Evolutionary conservation across 1,140 invertebrate genomes (phyloP).

Genomic region (Adoxophyes honmai): DNA sequence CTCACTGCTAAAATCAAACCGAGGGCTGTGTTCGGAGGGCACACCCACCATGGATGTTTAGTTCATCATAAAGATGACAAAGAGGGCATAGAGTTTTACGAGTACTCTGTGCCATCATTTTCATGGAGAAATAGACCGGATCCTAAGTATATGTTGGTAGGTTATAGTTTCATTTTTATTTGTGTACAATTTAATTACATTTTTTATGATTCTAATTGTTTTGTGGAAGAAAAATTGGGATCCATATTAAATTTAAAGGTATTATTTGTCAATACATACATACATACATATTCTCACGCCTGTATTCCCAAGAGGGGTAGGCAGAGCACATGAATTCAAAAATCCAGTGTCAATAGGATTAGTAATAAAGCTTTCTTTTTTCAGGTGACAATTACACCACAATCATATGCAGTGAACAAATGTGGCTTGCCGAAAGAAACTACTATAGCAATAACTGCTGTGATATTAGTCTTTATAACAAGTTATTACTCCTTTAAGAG

Average conservation of each 20-base stretch:
- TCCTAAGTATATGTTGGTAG: slow-evolving; percentile 93
- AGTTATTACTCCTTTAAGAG: slow-evolving; percentile 28
- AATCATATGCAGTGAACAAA: slow-evolving; percentile 43
- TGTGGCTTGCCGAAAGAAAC: slow-evolving; percentile 51
- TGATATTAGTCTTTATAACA: slow-evolving; percentile 35
- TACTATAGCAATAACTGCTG: slow-evolving; percentile 42
- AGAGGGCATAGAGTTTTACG: slow-evolving; percentile 64
- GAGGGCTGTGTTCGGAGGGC: slow-evolving; percentile 90
- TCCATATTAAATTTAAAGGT: too few relatives aligned
- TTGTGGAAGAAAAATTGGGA: too few relatives aligned
- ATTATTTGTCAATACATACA: too few relatives aligned
- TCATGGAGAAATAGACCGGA: slow-evolving; percentile 97
- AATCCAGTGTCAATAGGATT: too few relatives aligned
- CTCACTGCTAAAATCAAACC: slow-evolving; percentile 86
- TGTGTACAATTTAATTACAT: background rate
- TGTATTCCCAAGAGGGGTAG: too few relatives aligned
- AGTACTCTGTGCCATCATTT: slow-evolving; percentile 93
- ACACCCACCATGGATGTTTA: slow-evolving; percentile 94
- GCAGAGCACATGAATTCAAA: too few relatives aligned
- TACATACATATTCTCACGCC: too few relatives aligned
- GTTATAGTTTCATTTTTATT: slow-evolving; percentile 18
- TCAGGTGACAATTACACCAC: slow-evolving; percentile 49
- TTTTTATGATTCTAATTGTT: too few relatives aligned
- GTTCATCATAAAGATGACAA: slow-evolving; percentile 62
- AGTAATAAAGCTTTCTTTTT: slow-evolving; percentile 22